A percentile compares a stretch with the other conserved stretches of the same genome.
Conservation (phyloP, 2,113 vertebrate genomes). For the Apeltes quadracus region DNA sequence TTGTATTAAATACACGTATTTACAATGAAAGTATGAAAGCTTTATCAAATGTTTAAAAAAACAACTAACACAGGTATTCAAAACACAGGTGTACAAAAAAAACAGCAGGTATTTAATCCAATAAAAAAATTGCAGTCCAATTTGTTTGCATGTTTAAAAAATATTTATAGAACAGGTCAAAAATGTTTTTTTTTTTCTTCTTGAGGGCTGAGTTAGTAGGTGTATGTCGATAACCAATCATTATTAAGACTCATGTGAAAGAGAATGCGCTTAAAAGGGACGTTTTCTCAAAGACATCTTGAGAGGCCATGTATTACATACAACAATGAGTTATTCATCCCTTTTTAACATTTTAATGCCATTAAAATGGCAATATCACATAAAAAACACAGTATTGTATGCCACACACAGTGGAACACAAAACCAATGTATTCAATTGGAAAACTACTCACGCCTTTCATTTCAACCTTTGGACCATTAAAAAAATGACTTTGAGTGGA, state of each 20-base stretch:
- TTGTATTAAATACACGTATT: slow-evolving; percentile 43
- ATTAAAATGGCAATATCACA: slow-evolving; percentile 19
- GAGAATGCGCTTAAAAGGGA: neutral
- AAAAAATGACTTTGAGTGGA: neutral
- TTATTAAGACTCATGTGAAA: neutral
- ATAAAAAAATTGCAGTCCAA: neutral
- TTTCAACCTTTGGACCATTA: slow-evolving; percentile 1
- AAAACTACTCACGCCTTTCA: neutral
- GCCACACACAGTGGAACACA: neutral
- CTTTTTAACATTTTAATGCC: neutral
- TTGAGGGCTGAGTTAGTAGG: neutral
- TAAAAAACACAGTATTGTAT: neutral
- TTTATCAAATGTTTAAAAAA: slow-evolving; percentile 15
- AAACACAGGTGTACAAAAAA: slow-evolving; percentile 1
- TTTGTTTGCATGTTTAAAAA: neutral
- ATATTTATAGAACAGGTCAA: neutral
- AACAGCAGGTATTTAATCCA: neutral
- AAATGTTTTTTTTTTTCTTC: neutral
- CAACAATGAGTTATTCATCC: slow-evolving; percentile 3
- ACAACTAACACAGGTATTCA: slow-evolving; percentile 2
- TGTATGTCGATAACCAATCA: neutral
- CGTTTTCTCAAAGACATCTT: neutral
- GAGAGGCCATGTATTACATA: neutral
- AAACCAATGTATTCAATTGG: slow-evolving; percentile 20
- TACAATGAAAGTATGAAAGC: slow-evolving; percentile 29